Evolutionary conservation across 2,888 invertebrate genomes (phyloP), one percentile per base, ranked within the genome.

Genomic region (Xanthia icteritia): DNA sequence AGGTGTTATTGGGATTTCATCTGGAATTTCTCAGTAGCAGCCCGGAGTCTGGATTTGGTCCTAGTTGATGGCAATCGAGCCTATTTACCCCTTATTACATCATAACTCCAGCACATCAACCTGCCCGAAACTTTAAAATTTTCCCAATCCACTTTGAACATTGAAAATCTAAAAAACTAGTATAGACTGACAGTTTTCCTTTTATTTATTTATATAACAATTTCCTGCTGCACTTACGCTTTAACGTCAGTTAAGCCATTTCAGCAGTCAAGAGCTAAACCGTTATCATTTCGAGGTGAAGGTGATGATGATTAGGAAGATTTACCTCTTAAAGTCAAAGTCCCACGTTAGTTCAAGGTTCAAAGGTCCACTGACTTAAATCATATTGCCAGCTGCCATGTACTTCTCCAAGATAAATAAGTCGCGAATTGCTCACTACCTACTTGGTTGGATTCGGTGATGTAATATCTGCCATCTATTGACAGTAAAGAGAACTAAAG

Each of bases 391-490:
- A 70, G 13, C 39, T 74, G 39, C 39, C 23, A 51, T 71, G 48
- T 20, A 2, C 6, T 71, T 27, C n/a, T 31, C 23, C 23, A 54
- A 45, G n/a, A 60, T 42, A 78, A 70, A 51, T 39, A 56, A 17
- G 23, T 72, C 23, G 13, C 31, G 36, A 31, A 58, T 45, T 64
- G 11, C 20, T 17, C 3, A 36, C 1, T 17, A 58, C 2, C 1
- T 48, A 51, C 23, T 58, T 45, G 3, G 6, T 54, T 27, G 6
- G n/a, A 31, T 61, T 15, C 42, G 2, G 15, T 31, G 6, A 5
- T 79, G 31, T 23, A 1, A 17, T 51, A 81, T 61, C 60, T 69
- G 79, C 82, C 86, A 84, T 84, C 86, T 84, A 73, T 51, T 73
- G 61, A 31, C 13, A 51, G 20, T 54, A 60, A 42, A 67, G 27